A percentile compares a stretch with the other conserved stretches of the same genome.
phyloP scores from a whole-genome alignment of 2,797 vertebrate species.

The Epinephelus coioides region DNA sequence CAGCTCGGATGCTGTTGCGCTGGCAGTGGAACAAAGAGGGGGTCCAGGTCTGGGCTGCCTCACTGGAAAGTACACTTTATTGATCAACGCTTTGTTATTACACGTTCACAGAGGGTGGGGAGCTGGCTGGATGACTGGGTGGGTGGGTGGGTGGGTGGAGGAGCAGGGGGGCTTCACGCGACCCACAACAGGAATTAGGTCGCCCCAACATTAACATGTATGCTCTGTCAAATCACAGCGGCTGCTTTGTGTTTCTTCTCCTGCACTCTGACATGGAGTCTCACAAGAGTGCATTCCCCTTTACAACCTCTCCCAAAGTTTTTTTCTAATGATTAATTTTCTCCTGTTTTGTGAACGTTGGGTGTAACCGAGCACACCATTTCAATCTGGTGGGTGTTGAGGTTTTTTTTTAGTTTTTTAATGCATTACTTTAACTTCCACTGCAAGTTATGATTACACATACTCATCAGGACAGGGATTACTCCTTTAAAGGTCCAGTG shows the following conservation, averaged over 20 bases:
- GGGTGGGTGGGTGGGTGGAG: constrained; percentile 10
- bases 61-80: constrained; percentile 77
- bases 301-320: constrained; percentile 65
- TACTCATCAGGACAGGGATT: background rate
- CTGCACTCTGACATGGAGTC: constrained; percentile 21
- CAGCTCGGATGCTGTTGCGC: constrained; percentile 52
- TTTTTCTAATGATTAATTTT: constrained; percentile 58
- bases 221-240: constrained; percentile 68
- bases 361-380: constrained; percentile 61
- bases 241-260: constrained; percentile 51
- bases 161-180: constrained; percentile 44
- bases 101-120: constrained; percentile 65
- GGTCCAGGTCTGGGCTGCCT: constrained; percentile 51
- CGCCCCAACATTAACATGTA: constrained; percentile 61
- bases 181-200: constrained; percentile 72
- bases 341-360: constrained; percentile 29
- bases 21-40: constrained; percentile 61
- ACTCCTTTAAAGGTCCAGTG: background rate
- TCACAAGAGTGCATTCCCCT: constrained; percentile 17
- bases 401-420: background rate
- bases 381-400: constrained; percentile 45
- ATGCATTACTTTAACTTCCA: constrained; percentile 3
- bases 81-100: constrained; percentile 82
- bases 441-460: constrained; percentile 4
- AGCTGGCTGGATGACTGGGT: constrained; percentile 18